These are phyloP conservation scores for Podotricha telesiphe DNA, from an alignment of 2,888 invertebrate species.

Conservation along the genomic window DNA sequence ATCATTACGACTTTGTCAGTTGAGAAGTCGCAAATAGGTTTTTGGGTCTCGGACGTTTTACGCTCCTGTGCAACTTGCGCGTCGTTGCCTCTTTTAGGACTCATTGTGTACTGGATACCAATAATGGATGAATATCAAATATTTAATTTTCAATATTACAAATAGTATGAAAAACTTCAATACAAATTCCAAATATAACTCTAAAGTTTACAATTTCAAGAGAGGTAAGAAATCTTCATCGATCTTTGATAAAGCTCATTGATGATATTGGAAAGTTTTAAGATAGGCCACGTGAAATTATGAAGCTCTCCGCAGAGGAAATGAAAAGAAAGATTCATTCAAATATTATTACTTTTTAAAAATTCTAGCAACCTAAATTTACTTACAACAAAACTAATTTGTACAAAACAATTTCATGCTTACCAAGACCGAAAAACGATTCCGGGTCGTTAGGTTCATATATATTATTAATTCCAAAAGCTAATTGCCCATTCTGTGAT, in stretches of 20 bases:
- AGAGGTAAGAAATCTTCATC: neutral
- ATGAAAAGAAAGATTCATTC: too few relatives aligned
- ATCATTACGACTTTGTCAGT: conserved; percentile 16
- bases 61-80: conserved; percentile 6
- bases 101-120: neutral
- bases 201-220: neutral
- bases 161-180: neutral
- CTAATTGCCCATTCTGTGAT: neutral
- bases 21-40: conserved; percentile 17
- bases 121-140: neutral
- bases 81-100: neutral
- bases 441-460: neutral
- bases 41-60: conserved; percentile 5
- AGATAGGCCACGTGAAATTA: neutral
- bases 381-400: too few relatives aligned
- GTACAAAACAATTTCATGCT: too few relatives aligned
- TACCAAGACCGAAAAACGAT: too few relatives aligned
- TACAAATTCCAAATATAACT: neutral
- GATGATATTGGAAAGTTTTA: neutral
- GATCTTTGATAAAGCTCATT: neutral
- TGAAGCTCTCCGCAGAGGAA: neutral
- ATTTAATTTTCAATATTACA: neutral
- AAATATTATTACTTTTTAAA: too few relatives aligned
- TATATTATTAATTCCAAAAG: neutral
- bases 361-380: too few relatives aligned